Base-by-base conservation (phyloP, 2,888 invertebrate species). In the Epiblema foenella region DNA sequence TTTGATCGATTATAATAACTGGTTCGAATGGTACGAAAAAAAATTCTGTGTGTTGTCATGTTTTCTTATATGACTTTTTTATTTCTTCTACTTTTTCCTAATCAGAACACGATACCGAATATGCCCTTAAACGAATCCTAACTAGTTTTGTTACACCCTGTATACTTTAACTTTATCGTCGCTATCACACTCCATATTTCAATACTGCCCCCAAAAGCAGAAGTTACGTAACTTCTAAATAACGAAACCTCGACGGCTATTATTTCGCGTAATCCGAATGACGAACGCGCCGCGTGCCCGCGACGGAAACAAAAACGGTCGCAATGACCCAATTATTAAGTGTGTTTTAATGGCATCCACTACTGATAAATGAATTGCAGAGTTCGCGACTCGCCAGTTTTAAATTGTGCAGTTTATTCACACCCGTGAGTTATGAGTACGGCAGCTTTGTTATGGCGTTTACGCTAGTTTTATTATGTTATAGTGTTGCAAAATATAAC, bases 261-360 rank as follows among this genome's bases (percentile, higher is more conserved):
- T 62, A 62, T 62, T 62, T 33, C 62, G 49, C 33, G 49, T 62
- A 33, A 49, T 51, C 12, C 18, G 18, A 51, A 69, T 69, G 69
- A 77, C 73, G 74, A 75, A 77, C 74, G 76, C 56, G 65, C 54
- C 75, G 69, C 57, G 57, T 75, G 72, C 24, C 52, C 56, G 51
- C 62, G 74, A 75, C 75, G 73, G 75, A 73, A 70, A 74, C 73
- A 75, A 75, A 75, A 77, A 78, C 62, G 65, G 68, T 60, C 68
- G 65, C 73, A 69, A 57, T 73, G 78, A 75, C 77, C 77, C 75
- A 77, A 77, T 77, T 78, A 77, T 72, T 65, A 73, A 76, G 73
- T 72, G 75, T 67, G 70, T 69, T 75, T 77, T 78, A 78, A 78
- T 78, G 73, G 75, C 74, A 65, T 73, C 66, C 65, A 56, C 67